Evolutionary conservation across 2,113 vertebrate species (phyloP).

Genomic region (Typhlomys cinereus): DNA sequence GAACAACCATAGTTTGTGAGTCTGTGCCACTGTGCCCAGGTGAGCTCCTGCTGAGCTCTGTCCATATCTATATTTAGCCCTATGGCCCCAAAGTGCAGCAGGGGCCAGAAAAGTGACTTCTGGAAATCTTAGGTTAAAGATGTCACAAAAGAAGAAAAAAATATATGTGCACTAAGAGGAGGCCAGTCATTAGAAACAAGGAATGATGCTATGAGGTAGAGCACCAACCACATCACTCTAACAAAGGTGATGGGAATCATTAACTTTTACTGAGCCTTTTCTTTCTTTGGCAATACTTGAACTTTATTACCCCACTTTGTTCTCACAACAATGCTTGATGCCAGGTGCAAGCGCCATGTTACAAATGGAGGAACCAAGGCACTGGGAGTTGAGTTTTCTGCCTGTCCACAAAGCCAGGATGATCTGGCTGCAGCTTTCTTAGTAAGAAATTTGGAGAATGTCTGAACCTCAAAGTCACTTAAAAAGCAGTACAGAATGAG

Average conservation of each 20-base stretch:
- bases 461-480: background rate
- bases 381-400: background rate
- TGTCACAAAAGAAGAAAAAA: background rate
- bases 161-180: background rate
- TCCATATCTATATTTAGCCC: background rate
- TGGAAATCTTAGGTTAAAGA: constrained; percentile 6
- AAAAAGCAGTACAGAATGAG: background rate
- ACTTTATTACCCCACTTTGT: background rate
- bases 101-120: background rate
- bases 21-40: background rate
- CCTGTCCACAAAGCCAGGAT: background rate
- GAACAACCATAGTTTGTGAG: background rate
- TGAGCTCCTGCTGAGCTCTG: background rate
- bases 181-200: background rate
- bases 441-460: background rate
- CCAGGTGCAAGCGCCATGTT: background rate
- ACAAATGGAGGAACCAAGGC: background rate
- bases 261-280: background rate
- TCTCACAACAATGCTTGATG: background rate
- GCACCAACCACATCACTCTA: background rate
- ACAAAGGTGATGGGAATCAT: background rate
- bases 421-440: background rate
- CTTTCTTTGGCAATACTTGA: background rate
- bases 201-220: background rate
- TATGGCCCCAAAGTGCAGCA: background rate